phyloP scores from a whole-genome alignment of 2,113 vertebrate species.

The Trochalopteron elliotii region DNA sequence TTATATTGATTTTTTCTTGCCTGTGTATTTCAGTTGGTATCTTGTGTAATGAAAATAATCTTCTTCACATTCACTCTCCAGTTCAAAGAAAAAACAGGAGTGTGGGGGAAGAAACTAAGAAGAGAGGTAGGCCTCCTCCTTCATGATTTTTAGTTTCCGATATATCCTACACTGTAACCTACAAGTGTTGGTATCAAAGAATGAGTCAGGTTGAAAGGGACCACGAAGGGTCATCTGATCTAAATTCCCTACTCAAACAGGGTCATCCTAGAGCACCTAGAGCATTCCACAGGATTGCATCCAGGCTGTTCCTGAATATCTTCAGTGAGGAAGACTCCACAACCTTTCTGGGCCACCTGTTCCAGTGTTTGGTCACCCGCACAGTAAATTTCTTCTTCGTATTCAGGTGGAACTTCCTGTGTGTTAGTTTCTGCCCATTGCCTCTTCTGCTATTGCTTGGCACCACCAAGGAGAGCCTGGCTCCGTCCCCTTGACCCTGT shows the following conservation, averaged over 20 bases:
- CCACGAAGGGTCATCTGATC: background rate
- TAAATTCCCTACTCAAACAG: background rate
- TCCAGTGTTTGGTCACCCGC: background rate
- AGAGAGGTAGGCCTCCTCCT: background rate
- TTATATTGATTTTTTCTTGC: background rate
- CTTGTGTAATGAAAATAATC: background rate
- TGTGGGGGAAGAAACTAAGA: rapidly evolving
- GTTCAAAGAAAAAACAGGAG: background rate
- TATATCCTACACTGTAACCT: background rate
- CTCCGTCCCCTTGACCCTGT: background rate
- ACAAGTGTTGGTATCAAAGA: background rate
- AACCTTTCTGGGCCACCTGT: background rate
- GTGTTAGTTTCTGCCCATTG: background rate
- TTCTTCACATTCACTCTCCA: background rate
- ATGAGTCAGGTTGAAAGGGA: background rate
- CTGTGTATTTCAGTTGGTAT: background rate
- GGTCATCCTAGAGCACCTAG: background rate
- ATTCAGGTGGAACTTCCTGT: background rate
- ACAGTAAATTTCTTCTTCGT: background rate
- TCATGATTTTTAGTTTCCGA: background rate
- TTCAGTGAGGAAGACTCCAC: background rate
- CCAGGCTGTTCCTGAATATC: background rate
- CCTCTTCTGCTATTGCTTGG: background rate
- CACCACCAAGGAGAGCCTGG: background rate
- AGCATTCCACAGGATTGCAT: background rate